Conservation (phyloP, 2,888 invertebrate genomes). For the Oscheius sp. region DNA sequence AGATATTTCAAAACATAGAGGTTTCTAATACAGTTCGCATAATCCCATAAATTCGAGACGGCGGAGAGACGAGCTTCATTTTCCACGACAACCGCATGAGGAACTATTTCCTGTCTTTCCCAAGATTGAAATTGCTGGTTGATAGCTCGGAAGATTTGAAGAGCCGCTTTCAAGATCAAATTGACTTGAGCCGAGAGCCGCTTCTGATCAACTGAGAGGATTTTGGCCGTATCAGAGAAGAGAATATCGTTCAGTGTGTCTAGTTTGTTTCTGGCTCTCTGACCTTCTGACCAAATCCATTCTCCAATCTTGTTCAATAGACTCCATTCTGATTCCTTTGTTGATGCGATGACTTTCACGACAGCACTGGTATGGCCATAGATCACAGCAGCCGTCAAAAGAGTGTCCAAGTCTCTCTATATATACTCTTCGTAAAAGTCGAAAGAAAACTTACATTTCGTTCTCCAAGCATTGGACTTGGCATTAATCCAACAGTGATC, state of each 20-base stretch:
- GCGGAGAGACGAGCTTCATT: neutral
- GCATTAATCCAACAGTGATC: conserved; percentile 4
- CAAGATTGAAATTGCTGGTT: neutral
- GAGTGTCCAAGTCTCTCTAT: neutral
- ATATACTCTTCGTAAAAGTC: neutral
- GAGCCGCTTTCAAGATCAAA: neutral
- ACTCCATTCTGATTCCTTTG: neutral
- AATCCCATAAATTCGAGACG: conserved; percentile 7
- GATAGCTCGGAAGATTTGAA: neutral
- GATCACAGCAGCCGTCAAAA: conserved; percentile 10
- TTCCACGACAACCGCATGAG: neutral
- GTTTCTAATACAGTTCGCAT: conserved; percentile 1
- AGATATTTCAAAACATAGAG: neutral
- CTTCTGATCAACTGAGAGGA: conserved; percentile 16
- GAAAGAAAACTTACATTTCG: neutral
- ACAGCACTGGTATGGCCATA: conserved; percentile 2
- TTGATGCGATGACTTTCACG: neutral
- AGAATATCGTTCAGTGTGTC: neutral
- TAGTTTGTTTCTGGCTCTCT: conserved; percentile 6
- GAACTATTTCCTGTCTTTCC: neutral
- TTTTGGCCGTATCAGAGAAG: neutral
- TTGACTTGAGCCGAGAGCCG: neutral
- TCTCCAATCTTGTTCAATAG: neutral
- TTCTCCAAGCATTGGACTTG: neutral
- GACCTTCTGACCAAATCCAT: conserved; percentile 10